A percentile compares a stretch with the other conserved stretches of the same genome.
phyloP scores from a whole-genome alignment of 2,113 vertebrate species.

The Felis chaus region DNA sequence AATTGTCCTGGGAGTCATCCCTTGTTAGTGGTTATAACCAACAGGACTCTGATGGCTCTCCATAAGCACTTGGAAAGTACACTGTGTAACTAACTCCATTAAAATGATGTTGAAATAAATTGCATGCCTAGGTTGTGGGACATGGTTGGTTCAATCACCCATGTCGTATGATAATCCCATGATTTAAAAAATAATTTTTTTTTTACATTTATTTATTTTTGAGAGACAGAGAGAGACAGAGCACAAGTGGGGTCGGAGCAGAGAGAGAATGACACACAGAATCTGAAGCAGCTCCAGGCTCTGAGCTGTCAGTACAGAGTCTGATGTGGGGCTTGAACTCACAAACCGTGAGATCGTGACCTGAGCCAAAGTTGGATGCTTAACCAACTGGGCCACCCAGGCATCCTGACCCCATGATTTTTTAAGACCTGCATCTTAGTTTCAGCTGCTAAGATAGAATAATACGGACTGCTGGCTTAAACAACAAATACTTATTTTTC shows the following conservation, averaged over 20 bases:
- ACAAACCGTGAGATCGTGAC: too few relatives aligned
- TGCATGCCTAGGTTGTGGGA: not conserved
- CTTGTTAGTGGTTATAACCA: not conserved
- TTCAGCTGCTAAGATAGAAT: not conserved
- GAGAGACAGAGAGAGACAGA: too few relatives aligned
- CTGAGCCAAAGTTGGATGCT: too few relatives aligned
- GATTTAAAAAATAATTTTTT: not conserved
- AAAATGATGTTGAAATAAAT: not conserved
- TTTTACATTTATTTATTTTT: too few relatives aligned
- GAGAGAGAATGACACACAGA: too few relatives aligned
- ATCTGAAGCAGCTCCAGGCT: too few relatives aligned
- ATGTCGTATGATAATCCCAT: not conserved
- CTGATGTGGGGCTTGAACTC: too few relatives aligned
- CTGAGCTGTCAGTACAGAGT: too few relatives aligned
- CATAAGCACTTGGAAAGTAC: not conserved
- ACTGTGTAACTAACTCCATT: not conserved
- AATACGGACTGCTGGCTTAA: not conserved
- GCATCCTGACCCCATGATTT: not conserved
- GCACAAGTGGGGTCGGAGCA: too few relatives aligned
- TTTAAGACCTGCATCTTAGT: not conserved
- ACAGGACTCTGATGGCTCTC: not conserved
- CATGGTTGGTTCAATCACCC: not conserved
- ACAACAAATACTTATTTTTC: not conserved
- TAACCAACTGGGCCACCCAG: too few relatives aligned
- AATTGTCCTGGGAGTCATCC: not conserved